Evolutionary conservation across 1,140 invertebrate genomes (phyloP), one percentile per base, ranked within the genome.

Genomic region (Drosophila orena): DNA sequence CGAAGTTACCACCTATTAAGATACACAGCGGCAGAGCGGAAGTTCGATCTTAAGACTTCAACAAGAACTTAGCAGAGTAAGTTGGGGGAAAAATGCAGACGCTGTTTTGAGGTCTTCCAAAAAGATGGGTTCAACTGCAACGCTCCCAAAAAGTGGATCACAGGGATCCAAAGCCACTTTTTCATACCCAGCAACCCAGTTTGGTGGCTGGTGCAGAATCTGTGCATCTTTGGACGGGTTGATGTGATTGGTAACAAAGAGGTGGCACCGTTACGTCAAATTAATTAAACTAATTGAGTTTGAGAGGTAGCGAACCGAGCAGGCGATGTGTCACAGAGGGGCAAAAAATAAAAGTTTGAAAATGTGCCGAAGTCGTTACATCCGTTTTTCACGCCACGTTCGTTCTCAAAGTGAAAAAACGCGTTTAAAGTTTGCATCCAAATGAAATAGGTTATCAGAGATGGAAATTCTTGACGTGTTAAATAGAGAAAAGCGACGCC

Each of bases 281-380:
- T 80, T 80, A 80, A 80, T 80, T 80, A 81, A 65, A 77, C 78
- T 80, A 80, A 80, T 80, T 80, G 78, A 80, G 72, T 78, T 70
- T 80, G 71, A 71, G n/a, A 72, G 53, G 72, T 65, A 72, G 81
- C 78, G 64, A 76, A 76, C 55, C 77, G 56, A 66, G 60, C 65
- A 43, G 37, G 46, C 35, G 46, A 6, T 62, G 61, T 47, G 58
- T 22, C 46, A 35, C 64, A 54, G n/a, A 40, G n/a, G 14, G n/a
- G n/a, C n/a, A 15, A 24, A 27, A 66, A 69, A 43, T 20, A n/a
- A 24, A 46, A 43, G 38, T 68, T 15, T 22, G 4, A 44, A 38
- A 62, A 34, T 38, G 15, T 40, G n/a, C 30, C 6, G 37, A 24
- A 35, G n/a, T 49, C 10, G 42, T 65, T 34, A 10, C 8, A 52